Evolutionary conservation across 2,113 vertebrate species (phyloP).

Genomic region (Platichthys flesus): DNA sequence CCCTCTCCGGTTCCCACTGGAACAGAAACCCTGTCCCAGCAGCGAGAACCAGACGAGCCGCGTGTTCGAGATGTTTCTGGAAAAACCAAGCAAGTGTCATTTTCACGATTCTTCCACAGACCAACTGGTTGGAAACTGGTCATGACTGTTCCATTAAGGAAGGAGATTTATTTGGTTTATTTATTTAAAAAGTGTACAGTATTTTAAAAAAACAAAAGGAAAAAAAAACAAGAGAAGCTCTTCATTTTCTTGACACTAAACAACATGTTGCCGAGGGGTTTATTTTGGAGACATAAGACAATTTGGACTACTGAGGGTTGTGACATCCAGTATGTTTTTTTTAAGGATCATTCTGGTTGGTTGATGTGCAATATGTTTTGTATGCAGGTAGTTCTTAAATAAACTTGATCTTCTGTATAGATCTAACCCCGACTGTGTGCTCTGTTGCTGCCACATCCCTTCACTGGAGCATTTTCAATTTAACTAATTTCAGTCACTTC

Average conservation of each 20-base stretch:
- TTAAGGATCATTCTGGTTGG: slow-evolving; percentile 95
- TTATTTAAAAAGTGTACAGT: slow-evolving; percentile 99
- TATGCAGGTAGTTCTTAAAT: slow-evolving; percentile 99
- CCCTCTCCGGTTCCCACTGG: slow-evolving; percentile 59
- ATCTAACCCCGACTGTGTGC: slow-evolving; percentile 74
- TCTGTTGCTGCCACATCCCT: background rate
- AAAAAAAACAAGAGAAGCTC: slow-evolving; percentile 81
- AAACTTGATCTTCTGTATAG: slow-evolving; percentile 98
- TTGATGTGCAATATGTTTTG: slow-evolving; percentile 99
- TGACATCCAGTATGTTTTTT: slow-evolving; percentile 89
- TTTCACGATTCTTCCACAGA: slow-evolving; percentile 84
- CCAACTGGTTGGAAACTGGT: slow-evolving; percentile 90
- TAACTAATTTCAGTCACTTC: too few species aligned
- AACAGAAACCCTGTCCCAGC: slow-evolving; percentile 82
- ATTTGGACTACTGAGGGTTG: slow-evolving; percentile 98
- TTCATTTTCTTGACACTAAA: slow-evolving; percentile 86
- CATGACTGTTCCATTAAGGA: slow-evolving; percentile 91
- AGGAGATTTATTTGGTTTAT: slow-evolving; percentile 96
- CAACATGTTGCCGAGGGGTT: slow-evolving; percentile 80
- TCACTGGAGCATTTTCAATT: too few species aligned
- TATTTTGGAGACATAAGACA: slow-evolving; percentile 88
- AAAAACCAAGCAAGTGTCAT: slow-evolving; percentile 56
- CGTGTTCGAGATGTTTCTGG: slow-evolving; percentile 59
- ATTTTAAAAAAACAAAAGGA: slow-evolving; percentile 89
- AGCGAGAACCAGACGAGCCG: background rate